These are phyloP conservation scores for Argynnis bischoffii DNA, from an alignment of 2,888 invertebrate species.

Conservation along the genomic window DNA sequence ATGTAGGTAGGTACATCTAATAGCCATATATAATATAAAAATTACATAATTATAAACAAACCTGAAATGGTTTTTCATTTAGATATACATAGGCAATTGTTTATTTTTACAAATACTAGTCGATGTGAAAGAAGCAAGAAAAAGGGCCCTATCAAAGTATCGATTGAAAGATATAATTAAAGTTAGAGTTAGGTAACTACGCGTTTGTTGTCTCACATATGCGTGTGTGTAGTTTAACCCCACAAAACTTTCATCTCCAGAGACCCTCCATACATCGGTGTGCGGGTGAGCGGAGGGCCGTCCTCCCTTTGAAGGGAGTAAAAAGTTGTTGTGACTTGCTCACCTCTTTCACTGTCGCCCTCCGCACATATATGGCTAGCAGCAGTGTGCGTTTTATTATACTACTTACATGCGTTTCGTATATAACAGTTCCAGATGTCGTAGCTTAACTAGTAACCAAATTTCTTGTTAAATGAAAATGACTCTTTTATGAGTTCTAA, in stretches of 20 bases:
- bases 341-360: constrained; percentile 82
- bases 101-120: not conserved
- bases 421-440: constrained; percentile 17
- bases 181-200: constrained; percentile 80
- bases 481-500: no score
- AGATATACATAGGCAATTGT: not conserved
- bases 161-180: constrained; percentile 83
- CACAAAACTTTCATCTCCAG: constrained; percentile 81
- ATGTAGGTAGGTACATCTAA: no score
- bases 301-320: constrained; percentile 77
- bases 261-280: constrained; percentile 60
- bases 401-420: constrained; percentile 28
- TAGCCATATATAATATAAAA: no score
- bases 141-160: constrained; percentile 52
- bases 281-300: constrained; percentile 49
- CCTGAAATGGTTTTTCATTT: no score
- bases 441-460: no score
- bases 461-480: no score
- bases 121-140: constrained; percentile 17
- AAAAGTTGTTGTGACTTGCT: constrained; percentile 81
- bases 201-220: constrained; percentile 76
- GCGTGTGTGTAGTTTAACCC: constrained; percentile 75
- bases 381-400: constrained; percentile 61
- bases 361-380: constrained; percentile 53
- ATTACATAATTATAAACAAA: no score